Evolutionary conservation across 2,888 invertebrate species (phyloP).

Genomic region (Perdita meconis): DNA sequence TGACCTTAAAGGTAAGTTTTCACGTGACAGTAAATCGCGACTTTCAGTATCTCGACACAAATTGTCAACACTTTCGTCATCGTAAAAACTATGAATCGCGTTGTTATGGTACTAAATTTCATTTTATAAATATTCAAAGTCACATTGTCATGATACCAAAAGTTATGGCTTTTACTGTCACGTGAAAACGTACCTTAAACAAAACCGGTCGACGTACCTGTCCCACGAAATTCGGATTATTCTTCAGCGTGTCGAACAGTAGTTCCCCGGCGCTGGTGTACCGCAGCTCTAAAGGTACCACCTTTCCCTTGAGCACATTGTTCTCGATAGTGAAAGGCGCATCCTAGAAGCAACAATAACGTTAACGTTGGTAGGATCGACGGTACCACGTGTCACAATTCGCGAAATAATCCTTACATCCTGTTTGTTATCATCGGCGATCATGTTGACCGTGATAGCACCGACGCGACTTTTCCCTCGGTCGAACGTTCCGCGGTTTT

Average conservation of each 20-base stretch:
- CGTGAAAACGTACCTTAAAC: no score
- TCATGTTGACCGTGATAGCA: no score
- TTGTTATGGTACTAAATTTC: no score
- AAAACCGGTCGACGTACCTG: constrained; percentile 63
- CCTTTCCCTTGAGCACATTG: constrained; percentile 65
- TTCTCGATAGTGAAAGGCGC: constrained; percentile 60
- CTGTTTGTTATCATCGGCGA: background rate
- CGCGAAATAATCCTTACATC: constrained; percentile 6
- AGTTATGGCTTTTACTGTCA: no score
- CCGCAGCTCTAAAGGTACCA: fast-evolving
- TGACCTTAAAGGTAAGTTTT: no score
- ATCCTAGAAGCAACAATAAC: constrained; percentile 12
- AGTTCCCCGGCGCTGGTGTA: constrained; percentile 61
- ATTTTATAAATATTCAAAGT: no score
- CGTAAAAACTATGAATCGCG: no score
- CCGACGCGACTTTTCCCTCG: no score
- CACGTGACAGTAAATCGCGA: no score
- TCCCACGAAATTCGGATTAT: constrained; percentile 52
- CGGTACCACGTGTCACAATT: background rate
- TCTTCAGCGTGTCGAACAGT: constrained; percentile 60
- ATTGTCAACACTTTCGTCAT: no score
- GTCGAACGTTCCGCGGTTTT: background rate
- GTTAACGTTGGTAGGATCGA: background rate
- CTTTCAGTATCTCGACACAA: no score
- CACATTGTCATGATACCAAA: no score